A percentile compares a stretch with the other conserved stretches of the same genome.
Evolutionary conservation across 1,140 invertebrate genomes (phyloP).

Genomic region (Saccostrea glomerata): DNA sequence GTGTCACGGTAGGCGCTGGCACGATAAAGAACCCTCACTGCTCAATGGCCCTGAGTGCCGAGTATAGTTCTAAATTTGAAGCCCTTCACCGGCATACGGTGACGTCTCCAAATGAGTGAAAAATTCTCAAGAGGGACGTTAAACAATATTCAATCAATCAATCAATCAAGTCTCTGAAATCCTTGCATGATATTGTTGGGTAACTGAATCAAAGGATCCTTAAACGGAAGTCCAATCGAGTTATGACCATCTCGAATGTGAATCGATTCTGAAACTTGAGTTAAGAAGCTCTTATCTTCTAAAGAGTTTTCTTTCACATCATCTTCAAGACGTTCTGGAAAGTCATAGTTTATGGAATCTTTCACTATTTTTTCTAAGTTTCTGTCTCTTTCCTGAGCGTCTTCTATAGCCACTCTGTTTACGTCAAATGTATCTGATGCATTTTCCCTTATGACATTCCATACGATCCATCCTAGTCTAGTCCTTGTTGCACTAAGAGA

Average conservation of each 20-base stretch:
- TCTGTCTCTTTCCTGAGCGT: constrained; percentile 14
- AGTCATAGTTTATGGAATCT: constrained; percentile 52
- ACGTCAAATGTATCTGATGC: neutral
- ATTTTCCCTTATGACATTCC: constrained; percentile 47
- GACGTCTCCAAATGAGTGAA: too few relatives aligned
- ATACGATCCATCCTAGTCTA: constrained; percentile 54
- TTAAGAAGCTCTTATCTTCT: constrained; percentile 48
- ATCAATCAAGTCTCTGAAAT: too few relatives aligned
- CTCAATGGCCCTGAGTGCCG: too few relatives aligned
- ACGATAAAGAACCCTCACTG: too few relatives aligned
- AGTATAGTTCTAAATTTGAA: too few relatives aligned
- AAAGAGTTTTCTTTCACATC: constrained; percentile 46
- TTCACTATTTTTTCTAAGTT: constrained; percentile 49
- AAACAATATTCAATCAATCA: too few relatives aligned
- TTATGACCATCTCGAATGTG: neutral
- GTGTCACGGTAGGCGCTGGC: too few relatives aligned
- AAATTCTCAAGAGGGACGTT: too few relatives aligned
- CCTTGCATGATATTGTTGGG: constrained; percentile 43
- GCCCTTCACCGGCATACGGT: too few relatives aligned
- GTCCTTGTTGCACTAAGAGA: constrained; percentile 52
- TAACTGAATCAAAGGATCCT: constrained; percentile 4
- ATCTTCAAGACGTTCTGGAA: constrained; percentile 46
- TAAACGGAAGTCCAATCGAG: constrained; percentile 45
- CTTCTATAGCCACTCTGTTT: constrained; percentile 29
- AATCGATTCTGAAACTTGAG: constrained; percentile 42